Evolutionary conservation across 2,888 invertebrate genomes (phyloP), one percentile per base, ranked within the genome.

Genomic region (Volucella inflata): DNA sequence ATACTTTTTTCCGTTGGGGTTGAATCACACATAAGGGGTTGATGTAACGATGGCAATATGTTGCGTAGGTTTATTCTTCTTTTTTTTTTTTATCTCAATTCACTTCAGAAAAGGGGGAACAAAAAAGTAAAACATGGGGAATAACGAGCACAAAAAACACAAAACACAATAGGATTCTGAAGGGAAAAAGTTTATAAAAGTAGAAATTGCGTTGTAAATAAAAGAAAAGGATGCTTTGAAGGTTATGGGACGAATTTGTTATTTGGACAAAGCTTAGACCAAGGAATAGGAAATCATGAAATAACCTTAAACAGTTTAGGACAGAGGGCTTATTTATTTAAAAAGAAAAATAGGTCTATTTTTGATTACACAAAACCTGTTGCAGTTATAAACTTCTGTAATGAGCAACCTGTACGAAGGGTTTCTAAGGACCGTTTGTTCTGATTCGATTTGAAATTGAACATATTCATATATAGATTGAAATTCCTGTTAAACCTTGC

Each of bases 1-100:
- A 79, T 71, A 57, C 42, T 17, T 62, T 68, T 36, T 51, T 46
- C 11, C 3, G 38, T 51, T 80, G 65, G 67, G 76, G 80, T 80
- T 67, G 75, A 57, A 71, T 72, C 59, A 51, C 65, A 80, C 67
- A 76, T 81, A 85, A 85, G 81, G 81, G 85, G 76, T 81, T 81
- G 72, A 81, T 85, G 42, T 85, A 81, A 77, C 68, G 81, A 80
- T 81, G 68, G 76, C 81, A 81, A 85, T 85, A 85, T 85, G 76
- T 76, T 81, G 65, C 57, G 68, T 81, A 81, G 80, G 67, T 72
- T 76, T 76, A 77, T 62, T 51, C n/a, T n/a, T n/a, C n/a, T n/a
- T 67, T 53, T 65, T 64, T 46, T 64, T 48, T 53, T 59, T 77
- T 81, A 60, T 71, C 59, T 55, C 59, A 38, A 16, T 38, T 42